phyloP scores from a whole-genome alignment of 2,888 invertebrate species.

The Crocallis elinguaria region DNA sequence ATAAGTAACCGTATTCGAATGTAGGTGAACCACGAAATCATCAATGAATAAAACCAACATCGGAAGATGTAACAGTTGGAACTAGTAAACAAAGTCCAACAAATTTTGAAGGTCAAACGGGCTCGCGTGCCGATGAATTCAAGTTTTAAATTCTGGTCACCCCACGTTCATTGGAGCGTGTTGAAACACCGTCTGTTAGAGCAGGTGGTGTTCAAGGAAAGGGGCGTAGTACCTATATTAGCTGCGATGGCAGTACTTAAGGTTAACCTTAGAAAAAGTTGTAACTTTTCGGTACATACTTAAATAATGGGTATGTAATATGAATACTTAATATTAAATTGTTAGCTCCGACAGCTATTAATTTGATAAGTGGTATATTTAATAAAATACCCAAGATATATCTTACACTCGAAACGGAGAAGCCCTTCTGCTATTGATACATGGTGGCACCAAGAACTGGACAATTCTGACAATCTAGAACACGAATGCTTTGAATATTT shows the following conservation, averaged over 20 bases:
- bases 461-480: too few species aligned
- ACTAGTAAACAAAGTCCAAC: constrained; percentile 29
- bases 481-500: too few species aligned
- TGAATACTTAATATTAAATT: too few species aligned
- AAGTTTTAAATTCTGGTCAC: constrained; percentile 45
- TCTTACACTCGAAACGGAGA: too few species aligned
- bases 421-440: too few species aligned
- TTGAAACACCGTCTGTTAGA: constrained; percentile 50
- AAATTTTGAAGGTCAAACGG: constrained; percentile 46
- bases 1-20: constrained; percentile 5
- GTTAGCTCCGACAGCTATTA: too few species aligned
- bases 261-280: too few species aligned
- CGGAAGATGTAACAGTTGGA: constrained; percentile 4
- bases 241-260: constrained; percentile 9
- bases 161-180: constrained; percentile 51
- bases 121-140: constrained; percentile 30
- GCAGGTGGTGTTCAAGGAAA: constrained; percentile 55
- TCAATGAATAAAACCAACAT: constrained; percentile 10
- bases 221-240: constrained; percentile 26
- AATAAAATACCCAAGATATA: too few species aligned
- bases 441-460: too few species aligned
- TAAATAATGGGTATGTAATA: too few species aligned
- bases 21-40: constrained; percentile 11
- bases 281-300: too few species aligned
- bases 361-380: too few species aligned